Base-by-base conservation (phyloP, 1,140 invertebrate species). In the Chlorops oryzae region DNA sequence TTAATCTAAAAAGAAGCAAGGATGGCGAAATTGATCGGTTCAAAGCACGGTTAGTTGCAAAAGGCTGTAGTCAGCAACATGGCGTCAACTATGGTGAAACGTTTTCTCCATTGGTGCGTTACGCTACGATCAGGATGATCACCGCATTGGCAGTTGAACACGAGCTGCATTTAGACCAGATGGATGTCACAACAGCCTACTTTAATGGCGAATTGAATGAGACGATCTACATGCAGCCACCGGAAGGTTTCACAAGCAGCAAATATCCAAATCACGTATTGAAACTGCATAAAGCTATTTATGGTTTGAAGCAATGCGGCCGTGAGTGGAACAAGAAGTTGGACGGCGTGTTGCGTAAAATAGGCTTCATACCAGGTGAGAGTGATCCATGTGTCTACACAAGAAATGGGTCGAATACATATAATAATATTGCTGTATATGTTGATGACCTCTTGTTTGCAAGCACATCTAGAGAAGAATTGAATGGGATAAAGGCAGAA, bases 31-130 rank as follows among this genome's bases (percentile, higher is more conserved):
- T 53, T 25, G 38, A 27, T 7, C 27, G 37, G 40, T 67, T 58
- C 47, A 77, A 75, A 57, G 64, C 74, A 20, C 47, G 67, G 21
- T 54, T 73, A 40, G 69, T 75, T 25, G 65, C 57, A 17, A 65
- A 60, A 53, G 67, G 65, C 34, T 72, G 47, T 51, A 40, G 22
- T n/a, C 62, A 64, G 42, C 49, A 40, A 39, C n/a, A 50, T 24
- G 67, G 63, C 22, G 53, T 72, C 45, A 61, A 71, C 47, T 72
- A 66, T 58, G 21, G 56, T 15, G 67, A 74, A 51, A 68, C 63
- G 4, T 70, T 58, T 63, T 52, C 63, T 13, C 67, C 70, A 35
- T 63, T 72, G 1, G 55, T 60, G 6, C 51, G 64, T 5, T 55
- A 57, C 50, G 53, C 54, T 22, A 52, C 68, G 12, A 50, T 74